Evolutionary conservation across 2,888 invertebrate species (phyloP).

Genomic region (Rhagophthalmus giganteus): DNA sequence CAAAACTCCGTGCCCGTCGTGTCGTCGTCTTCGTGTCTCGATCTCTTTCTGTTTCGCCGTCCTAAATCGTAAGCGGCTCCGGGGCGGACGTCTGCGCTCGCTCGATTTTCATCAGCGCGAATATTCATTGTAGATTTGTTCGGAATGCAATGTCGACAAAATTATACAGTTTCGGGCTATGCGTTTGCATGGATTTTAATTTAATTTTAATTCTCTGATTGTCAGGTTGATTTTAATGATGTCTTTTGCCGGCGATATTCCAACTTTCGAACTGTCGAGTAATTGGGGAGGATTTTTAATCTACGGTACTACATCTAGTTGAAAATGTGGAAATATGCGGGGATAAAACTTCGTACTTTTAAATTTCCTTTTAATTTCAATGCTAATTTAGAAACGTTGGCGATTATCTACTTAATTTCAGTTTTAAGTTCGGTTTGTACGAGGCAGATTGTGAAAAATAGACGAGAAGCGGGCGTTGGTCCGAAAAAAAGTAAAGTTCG

Average conservation of each 20-base stretch:
- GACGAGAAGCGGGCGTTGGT: too few species aligned
- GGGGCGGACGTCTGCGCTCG: conserved; percentile 27
- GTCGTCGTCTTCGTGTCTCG: conserved; percentile 12
- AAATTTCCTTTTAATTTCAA: too few species aligned
- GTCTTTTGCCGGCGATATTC: conserved; percentile 23
- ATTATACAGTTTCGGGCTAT: conserved; percentile 34
- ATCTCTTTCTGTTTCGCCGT: conserved; percentile 21
- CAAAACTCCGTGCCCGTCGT: conserved; percentile 17
- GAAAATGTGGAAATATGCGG: too few species aligned
- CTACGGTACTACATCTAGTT: too few species aligned
- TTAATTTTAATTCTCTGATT: conserved; percentile 30
- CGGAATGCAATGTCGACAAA: conserved; percentile 34
- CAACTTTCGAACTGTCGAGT: too few species aligned
- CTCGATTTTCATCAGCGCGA: conserved; percentile 32
- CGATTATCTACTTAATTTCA: too few species aligned
- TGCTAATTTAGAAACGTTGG: too few species aligned
- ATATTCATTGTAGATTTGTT: conserved; percentile 34
- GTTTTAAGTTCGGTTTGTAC: too few species aligned
- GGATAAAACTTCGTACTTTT: too few species aligned
- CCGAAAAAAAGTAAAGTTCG: too few species aligned
- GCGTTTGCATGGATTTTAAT: conserved; percentile 30
- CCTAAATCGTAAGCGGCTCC: conserved; percentile 12
- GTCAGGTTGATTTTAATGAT: conserved; percentile 36
- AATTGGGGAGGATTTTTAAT: too few species aligned
- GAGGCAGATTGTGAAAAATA: too few species aligned